Percentiles rank a stretch among this genome's conserved stretches.
Conservation (phyloP, 2,797 vertebrate genomes). For the Gymnothorax reevesii region DNA sequence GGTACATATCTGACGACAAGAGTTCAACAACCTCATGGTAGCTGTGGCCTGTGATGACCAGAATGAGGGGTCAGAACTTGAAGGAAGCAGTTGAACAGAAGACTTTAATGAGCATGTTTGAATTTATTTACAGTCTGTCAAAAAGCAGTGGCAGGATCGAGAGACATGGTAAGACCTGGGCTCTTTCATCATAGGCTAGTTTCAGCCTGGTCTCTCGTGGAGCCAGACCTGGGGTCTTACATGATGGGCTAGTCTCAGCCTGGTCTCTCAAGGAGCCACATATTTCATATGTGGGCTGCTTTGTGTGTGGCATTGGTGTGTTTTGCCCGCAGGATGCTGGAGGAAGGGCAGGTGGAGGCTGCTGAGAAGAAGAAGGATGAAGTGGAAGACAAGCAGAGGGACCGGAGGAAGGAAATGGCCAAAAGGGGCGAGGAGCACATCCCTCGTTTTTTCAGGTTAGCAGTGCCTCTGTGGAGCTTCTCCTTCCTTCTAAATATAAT, state of each 20-base stretch:
- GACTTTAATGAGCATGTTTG: too few relatives aligned
- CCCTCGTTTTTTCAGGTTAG: constrained; percentile 89
- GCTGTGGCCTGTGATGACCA: background rate
- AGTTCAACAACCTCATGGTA: background rate
- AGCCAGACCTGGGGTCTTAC: background rate
- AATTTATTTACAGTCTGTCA: too few relatives aligned
- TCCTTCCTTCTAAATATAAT: background rate
- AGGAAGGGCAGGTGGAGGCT: constrained; percentile 84
- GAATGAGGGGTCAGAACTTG: too few relatives aligned
- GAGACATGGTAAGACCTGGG: too few relatives aligned
- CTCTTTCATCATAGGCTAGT: too few relatives aligned
- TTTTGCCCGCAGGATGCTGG: constrained; percentile 77
- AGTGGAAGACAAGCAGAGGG: constrained; percentile 85
- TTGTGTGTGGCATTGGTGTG: background rate
- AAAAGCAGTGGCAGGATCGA: too few relatives aligned
- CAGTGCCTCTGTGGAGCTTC: background rate
- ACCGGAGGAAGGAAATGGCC: constrained; percentile 76
- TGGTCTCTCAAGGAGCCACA: background rate
- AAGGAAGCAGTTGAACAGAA: too few relatives aligned
- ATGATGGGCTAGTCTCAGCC: background rate
- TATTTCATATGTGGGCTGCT: background rate
- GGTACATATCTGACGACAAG: background rate
- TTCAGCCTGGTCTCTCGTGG: background rate
- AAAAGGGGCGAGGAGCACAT: constrained; percentile 80
- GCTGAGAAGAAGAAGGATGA: constrained; percentile 83